Percentiles rank a stretch among this genome's conserved stretches.
These are phyloP conservation scores for Anarhynchus alexandrinus DNA, from an alignment of 2,113 vertebrate genomes.

Conservation along the genomic window DNA sequence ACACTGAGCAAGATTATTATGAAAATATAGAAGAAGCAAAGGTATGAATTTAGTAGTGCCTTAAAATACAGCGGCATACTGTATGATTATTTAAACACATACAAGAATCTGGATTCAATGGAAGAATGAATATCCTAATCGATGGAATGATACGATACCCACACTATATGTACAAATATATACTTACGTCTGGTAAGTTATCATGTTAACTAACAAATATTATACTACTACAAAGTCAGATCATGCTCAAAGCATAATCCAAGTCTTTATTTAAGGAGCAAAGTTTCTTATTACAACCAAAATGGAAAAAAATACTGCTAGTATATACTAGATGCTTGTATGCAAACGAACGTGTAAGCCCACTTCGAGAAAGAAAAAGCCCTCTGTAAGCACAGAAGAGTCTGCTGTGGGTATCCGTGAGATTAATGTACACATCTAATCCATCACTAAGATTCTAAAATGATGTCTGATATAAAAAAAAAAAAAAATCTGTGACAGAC, in stretches of 20 bases:
- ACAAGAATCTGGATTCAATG: not conserved
- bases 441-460: not conserved
- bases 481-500: not conserved
- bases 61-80: not conserved
- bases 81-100: not conserved
- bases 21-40: not conserved
- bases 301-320: not conserved
- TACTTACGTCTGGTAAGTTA: not conserved
- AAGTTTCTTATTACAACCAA: not conserved
- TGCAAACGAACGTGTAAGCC: not conserved
- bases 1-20: not conserved
- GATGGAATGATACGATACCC: not conserved
- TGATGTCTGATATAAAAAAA: not conserved
- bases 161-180: not conserved
- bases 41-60: not conserved
- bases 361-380: not conserved
- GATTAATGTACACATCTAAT: not conserved
- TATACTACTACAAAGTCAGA: not conserved
- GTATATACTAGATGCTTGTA: not conserved
- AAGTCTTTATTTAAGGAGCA: not conserved
- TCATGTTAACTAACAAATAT: not conserved
- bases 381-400: not conserved
- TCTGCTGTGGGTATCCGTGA: not conserved
- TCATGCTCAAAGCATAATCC: not conserved
- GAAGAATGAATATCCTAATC: not conserved